Base-by-base conservation (phyloP, 1,140 invertebrate genomes). In the Temnothorax curvispinosus region DNA sequence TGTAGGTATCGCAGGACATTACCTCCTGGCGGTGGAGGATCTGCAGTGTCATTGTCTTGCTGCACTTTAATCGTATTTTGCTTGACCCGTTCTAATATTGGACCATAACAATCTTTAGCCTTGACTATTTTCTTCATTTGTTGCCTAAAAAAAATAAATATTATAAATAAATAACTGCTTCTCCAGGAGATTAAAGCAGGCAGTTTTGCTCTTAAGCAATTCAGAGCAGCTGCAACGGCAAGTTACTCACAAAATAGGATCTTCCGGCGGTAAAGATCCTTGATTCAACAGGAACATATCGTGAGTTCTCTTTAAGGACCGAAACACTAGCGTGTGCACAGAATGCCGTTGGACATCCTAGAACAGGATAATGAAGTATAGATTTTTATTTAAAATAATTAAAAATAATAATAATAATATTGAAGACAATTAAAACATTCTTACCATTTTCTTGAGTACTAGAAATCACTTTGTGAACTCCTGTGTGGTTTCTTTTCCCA, bases 211-310 rank as follows among this genome's bases (percentile, higher is more conserved):
- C 27, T 27, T 27, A 27, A 27, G 27, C 27, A 85, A 72, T 35
- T 86, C 44, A 58, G 87, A 32, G 9, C 11, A 47, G 47, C 71
- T 86, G 60, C 32, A 85, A 44, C 15, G 11, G 2, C 41, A 74
- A 62, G 56, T 21, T 54, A 97, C 97, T 97, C 96, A 98, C 98
- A 98, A 96, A 92, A 96, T 96, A 89, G 97, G 97, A 94, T 98
- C 98, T 9, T 97, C 95, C 88, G 98, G 97, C n/a, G 99, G 98
- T 60, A 99, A 95, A 77, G 97, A 96, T 64, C 97, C 97, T 94
- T 99, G 98, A 94, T 99, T 98, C 50, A 97, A 97, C 52, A 99
- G 94, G 95, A 99, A 99, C 97, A 99, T 98, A 95, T 99, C 99
- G 95, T 99, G 99, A 15, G 99, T 99, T 92, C 99, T 96, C 95